Percentiles rank a stretch among this genome's conserved stretches.
Evolutionary conservation across 64 coral and sea anemone genomes (phyloP).

Genomic region (Montipora sp.): DNA sequence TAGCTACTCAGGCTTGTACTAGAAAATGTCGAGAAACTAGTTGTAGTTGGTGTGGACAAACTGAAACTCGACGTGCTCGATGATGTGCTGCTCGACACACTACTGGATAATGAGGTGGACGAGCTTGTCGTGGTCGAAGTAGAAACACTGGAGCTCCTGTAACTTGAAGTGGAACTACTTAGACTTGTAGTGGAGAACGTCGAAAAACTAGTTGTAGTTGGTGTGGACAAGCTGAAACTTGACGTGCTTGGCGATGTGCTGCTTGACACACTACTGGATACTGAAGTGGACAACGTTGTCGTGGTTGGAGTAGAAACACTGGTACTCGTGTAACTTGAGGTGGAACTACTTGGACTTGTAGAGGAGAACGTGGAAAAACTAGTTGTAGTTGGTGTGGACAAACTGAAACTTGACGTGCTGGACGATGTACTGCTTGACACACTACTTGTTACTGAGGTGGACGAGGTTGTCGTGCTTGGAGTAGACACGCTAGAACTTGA

Average conservation of each 20-base stretch:
- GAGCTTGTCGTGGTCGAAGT: not conserved
- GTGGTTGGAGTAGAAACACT: conserved; percentile 28
- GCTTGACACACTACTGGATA: conserved; percentile 2
- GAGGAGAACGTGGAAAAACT: not conserved
- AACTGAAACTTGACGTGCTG: not conserved
- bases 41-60: not conserved
- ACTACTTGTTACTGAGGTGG: not conserved
- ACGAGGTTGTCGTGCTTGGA: conserved; percentile 39
- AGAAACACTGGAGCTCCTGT: no score
- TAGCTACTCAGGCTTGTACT: not conserved
- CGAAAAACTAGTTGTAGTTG: not conserved
- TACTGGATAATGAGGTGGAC: no score
- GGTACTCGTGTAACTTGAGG: not conserved
- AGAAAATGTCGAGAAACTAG: not conserved
- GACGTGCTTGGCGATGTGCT: no score
- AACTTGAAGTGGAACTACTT: no score
- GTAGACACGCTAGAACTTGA: conserved; percentile 41
- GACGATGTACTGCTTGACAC: not conserved
- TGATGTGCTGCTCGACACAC: no score
- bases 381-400: no score
- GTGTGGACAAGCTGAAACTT: not conserved
- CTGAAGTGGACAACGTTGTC: not conserved
- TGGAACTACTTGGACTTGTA: not conserved
- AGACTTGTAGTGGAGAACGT: no score
- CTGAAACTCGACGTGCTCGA: not conserved